Percentiles rank a stretch among this genome's conserved stretches.
These are phyloP conservation scores for Leptoclinus maculatus DNA, from an alignment of 2,797 vertebrate species.

Conservation along the genomic window DNA sequence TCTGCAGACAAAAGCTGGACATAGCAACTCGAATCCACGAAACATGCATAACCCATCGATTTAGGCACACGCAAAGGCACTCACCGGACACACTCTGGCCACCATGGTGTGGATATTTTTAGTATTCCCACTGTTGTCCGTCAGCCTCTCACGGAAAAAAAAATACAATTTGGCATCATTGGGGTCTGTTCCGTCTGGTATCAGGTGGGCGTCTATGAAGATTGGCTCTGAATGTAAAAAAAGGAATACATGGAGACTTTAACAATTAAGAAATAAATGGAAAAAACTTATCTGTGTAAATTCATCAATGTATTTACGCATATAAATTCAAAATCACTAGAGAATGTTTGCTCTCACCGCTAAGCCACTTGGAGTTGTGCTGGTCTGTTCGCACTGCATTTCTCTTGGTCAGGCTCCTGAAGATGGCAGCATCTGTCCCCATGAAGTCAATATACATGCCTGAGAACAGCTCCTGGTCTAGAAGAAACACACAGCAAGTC, in stretches of 20 bases:
- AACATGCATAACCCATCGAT: neutral
- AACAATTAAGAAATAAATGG: neutral
- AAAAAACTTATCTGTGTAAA: neutral
- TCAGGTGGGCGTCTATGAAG: constrained; percentile 96
- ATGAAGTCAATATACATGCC: constrained; percentile 99
- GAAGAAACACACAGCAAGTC: constrained; percentile 11
- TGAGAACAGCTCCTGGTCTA: constrained; percentile 98
- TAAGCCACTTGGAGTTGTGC: constrained; percentile 99
- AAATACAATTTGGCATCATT: constrained; percentile 97
- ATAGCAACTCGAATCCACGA: neutral
- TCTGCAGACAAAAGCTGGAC: constrained; percentile 75
- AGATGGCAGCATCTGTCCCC: constrained; percentile 98
- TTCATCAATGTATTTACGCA: neutral
- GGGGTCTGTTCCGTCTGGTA: constrained; percentile 95
- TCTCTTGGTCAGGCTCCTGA: constrained; percentile 94
- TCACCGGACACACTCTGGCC: constrained; percentile 96
- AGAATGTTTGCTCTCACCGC: constrained; percentile 83
- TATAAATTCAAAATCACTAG: neutral
- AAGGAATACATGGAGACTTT: neutral
- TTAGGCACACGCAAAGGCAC: constrained; percentile 47
- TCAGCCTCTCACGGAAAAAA: constrained; percentile 96
- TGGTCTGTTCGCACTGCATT: constrained; percentile 97
- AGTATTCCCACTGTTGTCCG: constrained; percentile 93
- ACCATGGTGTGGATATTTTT: constrained; percentile 98
- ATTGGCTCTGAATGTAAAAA: constrained; percentile 87